phyloP scores from a whole-genome alignment of 92 coral and sea anemone genomes.

The Palythoa caribaeorum region DNA sequence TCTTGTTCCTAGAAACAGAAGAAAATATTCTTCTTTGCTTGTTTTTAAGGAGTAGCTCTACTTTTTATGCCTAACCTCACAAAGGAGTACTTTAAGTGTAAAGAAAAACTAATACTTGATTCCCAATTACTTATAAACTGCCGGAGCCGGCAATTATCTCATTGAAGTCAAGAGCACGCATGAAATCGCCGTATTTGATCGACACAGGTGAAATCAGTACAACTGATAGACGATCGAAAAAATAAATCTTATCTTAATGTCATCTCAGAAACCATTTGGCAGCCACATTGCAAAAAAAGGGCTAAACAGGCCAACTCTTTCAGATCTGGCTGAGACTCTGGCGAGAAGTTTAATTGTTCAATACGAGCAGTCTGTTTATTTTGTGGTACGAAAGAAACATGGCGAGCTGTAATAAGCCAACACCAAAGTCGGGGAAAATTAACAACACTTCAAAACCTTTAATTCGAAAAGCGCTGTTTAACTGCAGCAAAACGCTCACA shows the following conservation, averaged over 20 bases:
- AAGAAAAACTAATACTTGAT: not conserved
- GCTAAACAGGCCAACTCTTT: not conserved
- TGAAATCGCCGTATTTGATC: not conserved
- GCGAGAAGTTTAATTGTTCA: not conserved
- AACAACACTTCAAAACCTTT: conserved; percentile 38
- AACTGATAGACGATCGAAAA: not conserved
- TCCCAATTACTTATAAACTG: not conserved
- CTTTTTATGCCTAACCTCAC: not conserved
- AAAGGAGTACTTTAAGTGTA: not conserved
- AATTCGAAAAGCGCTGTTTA: conserved; percentile 46
- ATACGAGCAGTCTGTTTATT: not conserved
- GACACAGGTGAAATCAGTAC: not conserved
- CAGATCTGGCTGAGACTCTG: not conserved
- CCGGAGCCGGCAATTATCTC: not conserved
- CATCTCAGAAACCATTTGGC: conserved; percentile 32
- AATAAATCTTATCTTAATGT: conserved; percentile 31
- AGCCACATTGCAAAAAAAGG: conserved; percentile 8
- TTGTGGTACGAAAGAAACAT: not conserved
- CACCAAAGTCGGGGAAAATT: conserved; percentile 9
- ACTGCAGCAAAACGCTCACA: conserved; percentile 15
- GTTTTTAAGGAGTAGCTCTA: not conserved
- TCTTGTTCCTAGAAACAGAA: not conserved
- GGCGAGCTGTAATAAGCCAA: conserved; percentile 1
- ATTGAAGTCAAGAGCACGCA: not conserved
- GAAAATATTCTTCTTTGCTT: not conserved